Evolutionary conservation across 2,113 vertebrate genomes (phyloP), one percentile per base, ranked within the genome.

Genomic region (Columba janthina): DNA sequence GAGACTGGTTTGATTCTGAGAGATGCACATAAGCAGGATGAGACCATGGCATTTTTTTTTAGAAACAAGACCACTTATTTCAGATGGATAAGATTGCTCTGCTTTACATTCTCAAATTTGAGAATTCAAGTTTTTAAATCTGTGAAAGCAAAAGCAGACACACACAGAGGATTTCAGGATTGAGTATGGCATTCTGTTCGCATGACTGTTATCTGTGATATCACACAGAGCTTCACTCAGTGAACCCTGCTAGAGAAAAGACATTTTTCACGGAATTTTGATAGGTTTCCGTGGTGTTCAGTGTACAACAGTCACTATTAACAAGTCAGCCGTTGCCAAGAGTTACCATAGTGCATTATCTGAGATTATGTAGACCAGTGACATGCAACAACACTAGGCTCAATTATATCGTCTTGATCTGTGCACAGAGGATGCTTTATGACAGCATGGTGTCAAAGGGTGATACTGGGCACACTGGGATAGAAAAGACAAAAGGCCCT

Each of bases 381-480:
- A 61, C 69, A 93, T 86, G 94, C 90, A 96, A 93, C 88, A 91
- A 93, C 70, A 94, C 82, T 71, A 93, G 34, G 81, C 88, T 95
- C 95, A 96, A 96, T 96, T 93, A 94, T 93, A 44, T 80, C 36
- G 4, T 71, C 85, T 71, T 90, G 92, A 93, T 93, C 75, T 77
- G 90, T 88, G 90, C 94, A 96, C 88, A 97, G 90, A 95, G 79
- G 83, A 90, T 90, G 92, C 90, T 93, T 95, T 96, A 94, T 96
- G 93, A 96, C 93, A 96, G 88, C 51, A 26, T 50, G 34, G 78
- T 94, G 91, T 95, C 93, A 69, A 54, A 94, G 94, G 86, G 83
- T 90, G 75, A 80, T 67, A 75, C 10, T 73, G 32, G 81, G 62
- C 71, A 82, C 7, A 18, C 58, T 83, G 85, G 64, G 60, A 56